Percentiles rank a stretch among this genome's conserved stretches.
These are phyloP conservation scores for Gymnocypris eckloni DNA, from an alignment of 2,797 vertebrate genomes.

Conservation along the genomic window DNA sequence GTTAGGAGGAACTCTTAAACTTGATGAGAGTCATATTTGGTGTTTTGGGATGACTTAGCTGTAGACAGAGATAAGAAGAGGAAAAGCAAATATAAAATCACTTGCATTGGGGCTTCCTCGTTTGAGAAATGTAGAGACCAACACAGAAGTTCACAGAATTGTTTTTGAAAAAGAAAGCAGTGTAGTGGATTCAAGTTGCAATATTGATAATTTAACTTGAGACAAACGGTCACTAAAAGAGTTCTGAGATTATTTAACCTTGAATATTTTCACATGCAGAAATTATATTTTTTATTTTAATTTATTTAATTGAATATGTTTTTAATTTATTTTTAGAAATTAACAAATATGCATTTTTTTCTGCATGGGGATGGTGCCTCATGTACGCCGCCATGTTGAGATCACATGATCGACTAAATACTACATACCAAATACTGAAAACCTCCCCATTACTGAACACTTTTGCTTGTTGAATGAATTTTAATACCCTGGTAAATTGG, in stretches of 20 bases:
- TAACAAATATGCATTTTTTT: too few species aligned
- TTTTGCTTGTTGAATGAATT: too few species aligned
- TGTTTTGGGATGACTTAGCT: conserved; percentile 43
- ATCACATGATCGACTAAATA: too few species aligned
- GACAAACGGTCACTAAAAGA: not conserved
- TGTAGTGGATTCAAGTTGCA: conserved; percentile 10
- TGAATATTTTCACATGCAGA: not conserved
- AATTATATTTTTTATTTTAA: not conserved
- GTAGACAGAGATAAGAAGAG: conserved; percentile 21
- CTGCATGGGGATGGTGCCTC: too few species aligned
- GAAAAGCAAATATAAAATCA: not conserved
- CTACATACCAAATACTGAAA: too few species aligned
- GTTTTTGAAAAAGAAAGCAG: conserved; percentile 31
- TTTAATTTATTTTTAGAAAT: too few species aligned
- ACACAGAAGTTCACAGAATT: not conserved
- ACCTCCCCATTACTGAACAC: too few species aligned
- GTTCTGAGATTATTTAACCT: too few species aligned
- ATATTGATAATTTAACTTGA: not conserved
- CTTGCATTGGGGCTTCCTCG: not conserved
- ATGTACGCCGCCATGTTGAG: too few species aligned
- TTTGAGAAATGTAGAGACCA: not conserved
- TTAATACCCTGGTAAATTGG: not conserved
- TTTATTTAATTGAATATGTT: too few species aligned
- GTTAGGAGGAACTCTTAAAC: conserved; percentile 25
- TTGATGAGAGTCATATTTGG: conserved; percentile 30